Evolutionary conservation across 1,140 invertebrate species (phyloP), one percentile per base, ranked within the genome.

Genomic region (Latrodectus geometricus): DNA sequence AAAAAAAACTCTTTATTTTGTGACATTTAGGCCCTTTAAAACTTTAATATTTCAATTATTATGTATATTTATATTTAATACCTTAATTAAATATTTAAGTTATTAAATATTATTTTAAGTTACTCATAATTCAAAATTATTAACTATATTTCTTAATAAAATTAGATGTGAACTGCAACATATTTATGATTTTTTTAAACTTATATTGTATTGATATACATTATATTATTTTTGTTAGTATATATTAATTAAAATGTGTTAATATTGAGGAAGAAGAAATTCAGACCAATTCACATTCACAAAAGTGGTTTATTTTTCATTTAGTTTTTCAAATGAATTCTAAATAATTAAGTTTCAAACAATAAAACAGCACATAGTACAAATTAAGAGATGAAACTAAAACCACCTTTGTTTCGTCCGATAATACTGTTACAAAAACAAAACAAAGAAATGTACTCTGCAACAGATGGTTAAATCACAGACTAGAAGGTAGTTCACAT

Each of bases 381-480:
- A 86, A 86, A 86, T 78, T 75, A 77, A 73, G 68, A 77, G 83
- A 86, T 86, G 83, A 86, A 86, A 86, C 83, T 77, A 86, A 77
- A 86, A 86, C 83, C 83, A 86, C 83, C 83, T 86, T 86, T 86
- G 83, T 72, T 86, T 87, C 77, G 84, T 80, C 85, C 69, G 52
- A 87, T 87, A 87, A 87, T 87, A 87, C 85, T 87, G 85, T 87
- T 79, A 87, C 84, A 86, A 79, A 76, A 86, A 79, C 75, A 86
- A 72, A 65, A 79, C 78, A 73, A 75, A 20, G 77, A 86, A 86
- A 86, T 70, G 83, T 78, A 78, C 83, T 86, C 85, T 80, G 85
- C 77, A 87, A 80, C 52, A 87, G 85, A 87, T 87, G 85, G 15
- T 87, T 79, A 80, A 87, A 87, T 87, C 85, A 87, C 85, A 87